Conservation (phyloP, 2,888 invertebrate species). For the Apantesis nais region DNA sequence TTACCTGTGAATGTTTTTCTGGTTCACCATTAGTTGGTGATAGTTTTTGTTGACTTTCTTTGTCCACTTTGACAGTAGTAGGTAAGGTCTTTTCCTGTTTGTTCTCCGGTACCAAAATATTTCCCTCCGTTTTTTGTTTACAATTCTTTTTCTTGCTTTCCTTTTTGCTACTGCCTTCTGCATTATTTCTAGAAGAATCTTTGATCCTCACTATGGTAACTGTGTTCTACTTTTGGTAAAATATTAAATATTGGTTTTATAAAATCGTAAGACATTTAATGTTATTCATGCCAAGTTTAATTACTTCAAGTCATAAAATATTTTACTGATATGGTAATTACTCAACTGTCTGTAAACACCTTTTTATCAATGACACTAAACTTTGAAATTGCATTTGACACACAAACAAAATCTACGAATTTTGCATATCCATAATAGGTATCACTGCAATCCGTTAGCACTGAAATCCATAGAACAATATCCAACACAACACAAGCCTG, state of each 20-base stretch:
- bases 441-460: slow-evolving; percentile 82
- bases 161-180: slow-evolving; percentile 86
- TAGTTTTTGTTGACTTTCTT: slow-evolving; percentile 65
- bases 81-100: slow-evolving; percentile 67
- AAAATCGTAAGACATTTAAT: slow-evolving; percentile 33
- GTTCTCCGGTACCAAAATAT: slow-evolving; percentile 79
- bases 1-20: slow-evolving; percentile 64
- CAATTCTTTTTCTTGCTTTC: slow-evolving; percentile 87
- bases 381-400: slow-evolving; percentile 36
- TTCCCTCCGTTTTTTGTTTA: slow-evolving; percentile 85
- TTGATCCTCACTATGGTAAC: slow-evolving; percentile 89
- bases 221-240: slow-evolving; percentile 59
- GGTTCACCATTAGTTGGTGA: slow-evolving; percentile 65
- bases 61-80: slow-evolving; percentile 69
- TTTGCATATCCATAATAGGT: slow-evolving; percentile 57
- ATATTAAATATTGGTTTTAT: slow-evolving; percentile 27
- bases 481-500: slow-evolving; percentile 53
- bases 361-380: slow-evolving; percentile 32
- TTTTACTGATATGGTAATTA: slow-evolving; percentile 18
- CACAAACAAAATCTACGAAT: slow-evolving; percentile 32
- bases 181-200: slow-evolving; percentile 87
- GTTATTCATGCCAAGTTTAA: slow-evolving; percentile 28
- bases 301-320: slow-evolving; percentile 18
- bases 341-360: slow-evolving; percentile 21
- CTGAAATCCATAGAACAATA: slow-evolving; percentile 77